Evolutionary conservation across 2,797 vertebrate species (phyloP), one percentile per base, ranked within the genome.

Genomic region (Enteromius trimaculatus): DNA sequence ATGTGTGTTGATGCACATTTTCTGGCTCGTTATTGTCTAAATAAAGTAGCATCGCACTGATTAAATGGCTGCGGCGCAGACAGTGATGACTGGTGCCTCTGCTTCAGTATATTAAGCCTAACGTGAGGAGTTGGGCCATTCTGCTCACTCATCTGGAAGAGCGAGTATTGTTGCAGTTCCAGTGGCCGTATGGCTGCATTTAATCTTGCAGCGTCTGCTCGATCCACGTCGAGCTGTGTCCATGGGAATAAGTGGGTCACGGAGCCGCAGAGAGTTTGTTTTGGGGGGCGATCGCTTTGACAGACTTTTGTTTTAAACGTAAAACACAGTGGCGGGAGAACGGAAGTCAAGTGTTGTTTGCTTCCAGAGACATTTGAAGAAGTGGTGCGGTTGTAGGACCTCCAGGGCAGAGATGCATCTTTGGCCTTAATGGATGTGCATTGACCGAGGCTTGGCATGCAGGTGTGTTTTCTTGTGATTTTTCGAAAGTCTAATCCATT

Each of bases 401-500:
- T 71, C 78, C 66, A 79, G 90, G 90, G 87, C 88, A 87, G 87
- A 83, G 89, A 89, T 91, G 89, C 85, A 84, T 90, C 90, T 87
- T 87, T 74, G 82, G 86, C 86, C 58, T 49, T 64, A 81, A 6
- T 74, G n/a, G 58, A 81, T 80, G 31, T 69, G 62, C 51, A 37
- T 31, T 58, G 65, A 66, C 17, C 3, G 16, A 29, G 34, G 2
- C 17, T 68, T 19, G 10, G 34, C 8, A 8, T 69, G 74, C 19
- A 77, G 34, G 49, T 77, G 51, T 16, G 51, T 68, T 53, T 17
- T 74, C 79, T 76, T 31, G 58, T 44, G 39, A 44, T 62, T 62
- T 49, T 49, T 49, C 0, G 1, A 21, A 11, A 5, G 39, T 23
- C 53, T 58, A 14, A 71, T 47, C 31, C 11, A 47, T 71, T 62